Conservation (phyloP, 2,113 vertebrate species). For the Rousettus leschenaultii region DNA sequence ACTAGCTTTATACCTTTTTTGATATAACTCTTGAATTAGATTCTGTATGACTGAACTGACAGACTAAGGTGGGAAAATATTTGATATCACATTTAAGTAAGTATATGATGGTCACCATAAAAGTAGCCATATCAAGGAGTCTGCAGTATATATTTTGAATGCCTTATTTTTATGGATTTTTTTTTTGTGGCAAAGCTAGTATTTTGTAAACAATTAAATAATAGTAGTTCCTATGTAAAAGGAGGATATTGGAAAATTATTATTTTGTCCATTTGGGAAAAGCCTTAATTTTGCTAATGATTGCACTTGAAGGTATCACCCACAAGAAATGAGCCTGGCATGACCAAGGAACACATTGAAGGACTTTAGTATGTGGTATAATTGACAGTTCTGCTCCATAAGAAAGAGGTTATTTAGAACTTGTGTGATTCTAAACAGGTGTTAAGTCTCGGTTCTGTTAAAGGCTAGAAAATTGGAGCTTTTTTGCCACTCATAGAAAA, state of each 20-base stretch:
- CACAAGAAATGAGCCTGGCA: background rate
- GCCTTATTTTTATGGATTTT: conserved; percentile 26
- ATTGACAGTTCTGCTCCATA: background rate
- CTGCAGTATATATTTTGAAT: background rate
- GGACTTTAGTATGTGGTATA: too few species aligned
- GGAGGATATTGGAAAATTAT: background rate
- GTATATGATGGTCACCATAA: background rate
- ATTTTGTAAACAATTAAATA: background rate
- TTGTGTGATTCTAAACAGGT: background rate
- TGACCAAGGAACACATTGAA: too few species aligned
- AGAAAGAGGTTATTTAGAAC: background rate
- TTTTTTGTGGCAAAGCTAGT: background rate
- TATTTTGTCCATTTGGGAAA: background rate
- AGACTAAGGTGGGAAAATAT: fast-evolving
- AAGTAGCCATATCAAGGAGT: background rate
- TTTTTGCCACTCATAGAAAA: background rate
- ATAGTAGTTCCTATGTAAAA: background rate
- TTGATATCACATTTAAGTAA: fast-evolving
- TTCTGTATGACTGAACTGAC: background rate
- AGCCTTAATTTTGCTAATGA: background rate
- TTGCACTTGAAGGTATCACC: background rate
- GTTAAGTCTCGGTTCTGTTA: background rate
- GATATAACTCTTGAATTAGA: fast-evolving
- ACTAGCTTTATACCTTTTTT: background rate
- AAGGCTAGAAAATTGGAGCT: background rate